phyloP scores from a whole-genome alignment of 1,140 invertebrate genomes.

The Carposina sasakii region DNA sequence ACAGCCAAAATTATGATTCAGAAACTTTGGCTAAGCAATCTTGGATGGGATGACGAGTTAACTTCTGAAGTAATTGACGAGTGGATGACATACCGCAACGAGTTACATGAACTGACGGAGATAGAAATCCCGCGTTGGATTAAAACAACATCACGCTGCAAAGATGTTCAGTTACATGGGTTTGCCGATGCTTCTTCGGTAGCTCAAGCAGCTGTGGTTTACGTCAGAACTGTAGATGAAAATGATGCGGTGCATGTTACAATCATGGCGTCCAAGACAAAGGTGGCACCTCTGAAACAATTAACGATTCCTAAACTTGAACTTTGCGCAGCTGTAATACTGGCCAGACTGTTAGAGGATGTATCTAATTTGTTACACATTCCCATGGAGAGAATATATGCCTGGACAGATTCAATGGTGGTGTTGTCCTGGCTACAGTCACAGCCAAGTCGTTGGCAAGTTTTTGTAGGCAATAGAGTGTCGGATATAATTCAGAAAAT shows the following conservation, averaged over 20 bases:
- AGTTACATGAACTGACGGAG: constrained; percentile 3
- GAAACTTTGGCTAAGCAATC: constrained; percentile 28
- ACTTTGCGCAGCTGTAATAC: no score
- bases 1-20: constrained; percentile 43
- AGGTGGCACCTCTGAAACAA: constrained; percentile 33
- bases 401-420: constrained; percentile 51
- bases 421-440: constrained; percentile 45
- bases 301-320: no score
- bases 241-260: not conserved
- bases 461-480: no score
- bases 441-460: no score
- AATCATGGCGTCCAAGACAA: constrained; percentile 26
- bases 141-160: not conserved
- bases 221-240: not conserved
- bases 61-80: constrained; percentile 7
- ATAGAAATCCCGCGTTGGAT: constrained; percentile 2
- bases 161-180: constrained; percentile 8
- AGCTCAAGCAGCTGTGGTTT: constrained; percentile 14
- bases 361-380: constrained; percentile 19
- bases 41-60: constrained; percentile 36
- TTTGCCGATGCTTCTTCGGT: constrained; percentile 13
- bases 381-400: constrained; percentile 24
- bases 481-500: no score
- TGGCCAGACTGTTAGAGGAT: constrained; percentile 11
- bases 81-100: constrained; percentile 10